Evolutionary conservation across 1,140 invertebrate species (phyloP).

Genomic region (Cotesia chilonis): DNA sequence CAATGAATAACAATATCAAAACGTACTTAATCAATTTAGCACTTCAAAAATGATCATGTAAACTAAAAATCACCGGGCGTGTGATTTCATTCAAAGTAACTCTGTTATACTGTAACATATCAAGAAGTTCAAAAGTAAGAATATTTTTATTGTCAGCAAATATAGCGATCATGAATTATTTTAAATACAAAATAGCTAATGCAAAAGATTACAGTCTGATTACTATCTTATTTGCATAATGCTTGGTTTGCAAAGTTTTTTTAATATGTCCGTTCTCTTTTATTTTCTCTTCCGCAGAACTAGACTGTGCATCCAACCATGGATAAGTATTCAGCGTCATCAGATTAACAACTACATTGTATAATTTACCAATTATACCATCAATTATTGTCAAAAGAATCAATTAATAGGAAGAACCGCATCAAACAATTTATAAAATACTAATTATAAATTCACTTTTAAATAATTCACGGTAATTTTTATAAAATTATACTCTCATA

Average conservation of each 20-base stretch:
- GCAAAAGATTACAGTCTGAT: constrained; percentile 56
- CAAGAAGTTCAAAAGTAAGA: constrained; percentile 31
- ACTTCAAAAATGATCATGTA: constrained; percentile 1
- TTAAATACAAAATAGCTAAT: constrained; percentile 56
- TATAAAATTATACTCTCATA: constrained; percentile 9
- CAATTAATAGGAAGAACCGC: no score
- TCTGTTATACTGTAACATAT: neutral
- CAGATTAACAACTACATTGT: neutral
- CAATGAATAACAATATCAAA: neutral
- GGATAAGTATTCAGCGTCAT: neutral
- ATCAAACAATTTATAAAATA: no score
- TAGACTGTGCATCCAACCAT: neutral
- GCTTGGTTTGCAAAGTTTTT: constrained; percentile 44
- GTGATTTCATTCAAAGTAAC: constrained; percentile 15
- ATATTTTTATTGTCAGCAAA: constrained; percentile 37
- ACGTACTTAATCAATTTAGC: constrained; percentile 24
- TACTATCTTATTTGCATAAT: constrained; percentile 63
- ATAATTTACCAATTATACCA: no score
- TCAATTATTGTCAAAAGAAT: no score
- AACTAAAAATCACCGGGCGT: constrained; percentile 18
- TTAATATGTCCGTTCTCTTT: no score
- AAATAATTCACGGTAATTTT: neutral
- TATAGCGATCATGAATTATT: constrained; percentile 51
- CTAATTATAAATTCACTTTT: no score
- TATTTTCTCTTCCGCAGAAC: no score